Conservation (phyloP, 2,797 vertebrate genomes). For the Squalus acanthias region DNA sequence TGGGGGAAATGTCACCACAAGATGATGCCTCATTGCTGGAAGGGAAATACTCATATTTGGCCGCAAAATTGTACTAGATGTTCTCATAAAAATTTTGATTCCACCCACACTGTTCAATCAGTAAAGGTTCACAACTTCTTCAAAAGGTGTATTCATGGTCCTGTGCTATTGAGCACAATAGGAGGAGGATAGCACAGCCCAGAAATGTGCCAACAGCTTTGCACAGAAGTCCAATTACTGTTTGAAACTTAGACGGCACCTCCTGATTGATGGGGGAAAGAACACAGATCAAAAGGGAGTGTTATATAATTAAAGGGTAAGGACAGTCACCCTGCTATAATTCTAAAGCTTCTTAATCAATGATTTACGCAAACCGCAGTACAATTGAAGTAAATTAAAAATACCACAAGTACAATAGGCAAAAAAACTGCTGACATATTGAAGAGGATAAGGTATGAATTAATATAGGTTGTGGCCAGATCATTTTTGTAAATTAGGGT, state of each 20-base stretch:
- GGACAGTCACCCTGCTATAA: neutral
- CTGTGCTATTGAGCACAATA: neutral
- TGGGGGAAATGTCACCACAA: neutral
- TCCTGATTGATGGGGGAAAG: neutral
- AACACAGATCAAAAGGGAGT: neutral
- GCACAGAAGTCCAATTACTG: neutral
- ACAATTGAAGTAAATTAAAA: neutral
- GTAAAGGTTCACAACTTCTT: neutral
- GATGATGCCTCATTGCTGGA: neutral
- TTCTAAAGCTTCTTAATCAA: neutral
- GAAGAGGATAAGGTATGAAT: neutral
- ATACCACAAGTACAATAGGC: neutral
- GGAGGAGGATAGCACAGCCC: neutral
- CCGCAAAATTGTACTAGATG: neutral
- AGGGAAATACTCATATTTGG: neutral
- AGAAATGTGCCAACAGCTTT: neutral
- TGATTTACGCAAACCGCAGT: neutral
- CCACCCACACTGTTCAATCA: neutral
- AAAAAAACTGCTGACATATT: too few species aligned
- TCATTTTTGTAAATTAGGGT: neutral
- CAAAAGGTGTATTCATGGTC: neutral
- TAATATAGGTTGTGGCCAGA: neutral
- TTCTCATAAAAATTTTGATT: constrained; percentile 19
- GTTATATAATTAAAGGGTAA: neutral
- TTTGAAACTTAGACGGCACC: neutral